phyloP scores from a whole-genome alignment of 2,888 invertebrate genomes.

The Argynnis bischoffii region DNA sequence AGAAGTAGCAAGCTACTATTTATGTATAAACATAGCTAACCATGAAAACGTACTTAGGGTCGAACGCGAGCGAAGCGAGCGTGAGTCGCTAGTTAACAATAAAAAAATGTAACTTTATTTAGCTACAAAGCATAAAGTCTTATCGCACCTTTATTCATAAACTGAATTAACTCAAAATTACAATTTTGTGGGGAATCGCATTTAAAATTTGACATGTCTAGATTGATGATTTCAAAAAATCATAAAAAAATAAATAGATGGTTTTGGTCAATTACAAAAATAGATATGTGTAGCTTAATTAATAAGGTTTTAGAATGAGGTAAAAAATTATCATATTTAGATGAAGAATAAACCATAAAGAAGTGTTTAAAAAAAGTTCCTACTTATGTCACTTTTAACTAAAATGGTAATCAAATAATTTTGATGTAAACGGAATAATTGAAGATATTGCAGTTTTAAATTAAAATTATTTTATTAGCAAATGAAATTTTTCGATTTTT shows the following conservation, averaged over 20 bases:
- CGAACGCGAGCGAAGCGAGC: too few species aligned
- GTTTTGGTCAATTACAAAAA: neutral
- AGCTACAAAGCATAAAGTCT: too few species aligned
- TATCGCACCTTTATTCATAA: conserved; percentile 1
- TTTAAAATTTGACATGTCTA: conserved; percentile 10
- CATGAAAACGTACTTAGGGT: too few species aligned
- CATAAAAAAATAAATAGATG: conserved; percentile 1
- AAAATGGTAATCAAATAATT: conserved; percentile 1
- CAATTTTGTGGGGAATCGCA: conserved; percentile 12
- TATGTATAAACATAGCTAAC: too few species aligned
- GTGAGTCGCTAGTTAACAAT: too few species aligned
- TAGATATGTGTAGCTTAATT: neutral
- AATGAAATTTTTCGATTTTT: neutral
- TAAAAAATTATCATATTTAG: neutral
- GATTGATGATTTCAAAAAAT: conserved; percentile 7
- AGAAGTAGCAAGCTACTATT: too few species aligned
- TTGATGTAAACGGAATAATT: neutral
- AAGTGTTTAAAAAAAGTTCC: neutral
- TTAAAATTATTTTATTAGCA: neutral
- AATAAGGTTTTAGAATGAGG: neutral
- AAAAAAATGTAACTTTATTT: too few species aligned
- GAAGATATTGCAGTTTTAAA: neutral
- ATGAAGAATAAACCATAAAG: neutral
- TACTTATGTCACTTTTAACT: neutral
- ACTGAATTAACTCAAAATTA: conserved; percentile 13